Conservation (phyloP, 2,113 vertebrate genomes). For the Oncorhynchus keta region DNA sequence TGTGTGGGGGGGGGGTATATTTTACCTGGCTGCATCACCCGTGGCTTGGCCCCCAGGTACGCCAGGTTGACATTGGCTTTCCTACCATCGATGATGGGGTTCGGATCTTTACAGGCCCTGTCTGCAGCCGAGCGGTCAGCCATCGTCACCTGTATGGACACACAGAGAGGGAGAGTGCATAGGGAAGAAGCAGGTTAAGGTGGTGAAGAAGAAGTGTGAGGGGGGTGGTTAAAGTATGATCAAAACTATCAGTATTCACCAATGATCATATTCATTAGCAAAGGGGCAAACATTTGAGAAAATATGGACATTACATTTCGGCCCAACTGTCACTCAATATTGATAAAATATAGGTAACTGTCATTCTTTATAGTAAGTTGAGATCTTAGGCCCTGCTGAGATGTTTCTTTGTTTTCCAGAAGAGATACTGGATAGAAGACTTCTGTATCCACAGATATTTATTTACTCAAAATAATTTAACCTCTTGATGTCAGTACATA, state of each 20-base stretch:
- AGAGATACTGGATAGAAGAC: not conserved
- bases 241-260: no score
- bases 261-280: no score
- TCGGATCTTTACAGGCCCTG: slow-evolving; percentile 97
- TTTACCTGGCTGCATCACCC: slow-evolving; percentile 97
- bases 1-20: no score
- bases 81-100: slow-evolving; percentile 98
- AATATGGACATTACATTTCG: not conserved
- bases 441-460: no score
- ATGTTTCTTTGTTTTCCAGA: not conserved
- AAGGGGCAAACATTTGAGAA: not conserved
- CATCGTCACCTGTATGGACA: slow-evolving; percentile 89
- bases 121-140: slow-evolving; percentile 93
- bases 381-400: not conserved
- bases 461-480: no score
- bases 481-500: no score
- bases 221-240: no score
- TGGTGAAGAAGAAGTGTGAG: no score
- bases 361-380: not conserved
- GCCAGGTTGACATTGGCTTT: slow-evolving; percentile 99
- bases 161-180: not conserved
- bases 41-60: slow-evolving; percentile 95
- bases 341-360: not conserved
- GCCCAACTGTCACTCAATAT: not conserved
- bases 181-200: not conserved